Base-by-base conservation (phyloP, 1,140 invertebrate species). In the Hypothenemus hampei region DNA sequence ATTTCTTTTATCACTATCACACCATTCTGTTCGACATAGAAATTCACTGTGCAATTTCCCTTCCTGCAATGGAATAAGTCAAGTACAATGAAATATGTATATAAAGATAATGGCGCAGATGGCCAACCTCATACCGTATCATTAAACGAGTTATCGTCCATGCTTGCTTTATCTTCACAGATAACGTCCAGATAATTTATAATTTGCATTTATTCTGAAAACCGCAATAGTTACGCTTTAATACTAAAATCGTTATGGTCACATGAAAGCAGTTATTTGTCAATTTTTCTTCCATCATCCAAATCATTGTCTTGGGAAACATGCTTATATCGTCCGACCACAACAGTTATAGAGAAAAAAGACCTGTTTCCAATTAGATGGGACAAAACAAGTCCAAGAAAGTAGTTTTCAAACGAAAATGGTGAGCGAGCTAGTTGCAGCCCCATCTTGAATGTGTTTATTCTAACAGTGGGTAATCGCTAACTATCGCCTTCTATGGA, bases 71-170 rank as follows among this genome's bases (percentile, higher is more conserved):
- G 49, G 49, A 51, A 51, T 51, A 26, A 33, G 47, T 20, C 18
- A n/a, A 43, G 23, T 51, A 51, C 49, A 51, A 41, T 43, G 49
- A 51, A 51, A 51, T 49, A 51, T 51, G 49, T 51, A 51, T 37
- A 51, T 51, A 51, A 51, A 51, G 49, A 51, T 51, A 51, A 51
- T 43, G 37, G 21, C 47, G 35, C 36, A 49, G 47, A 41, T 51
- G 48, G 50, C 29, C 36, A 37, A 22, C 10, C 40, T 43, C 50
- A 43, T 44, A 53, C 50, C 50, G 29, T 53, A 53, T 53, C 40
- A 53, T 53, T 53, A 53, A 20, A 35, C 39, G 40, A 53, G 50
- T 35, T 53, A 53, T 53, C 50, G 40, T 53, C 31, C 50, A 29
- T 20, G 19, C 36, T 53, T 23, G 26, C 40, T n/a, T 53, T 44